A percentile compares a stretch with the other conserved stretches of the same genome.
Evolutionary conservation across 2,797 vertebrate genomes (phyloP).

Genomic region (Myotis vivesi): DNA sequence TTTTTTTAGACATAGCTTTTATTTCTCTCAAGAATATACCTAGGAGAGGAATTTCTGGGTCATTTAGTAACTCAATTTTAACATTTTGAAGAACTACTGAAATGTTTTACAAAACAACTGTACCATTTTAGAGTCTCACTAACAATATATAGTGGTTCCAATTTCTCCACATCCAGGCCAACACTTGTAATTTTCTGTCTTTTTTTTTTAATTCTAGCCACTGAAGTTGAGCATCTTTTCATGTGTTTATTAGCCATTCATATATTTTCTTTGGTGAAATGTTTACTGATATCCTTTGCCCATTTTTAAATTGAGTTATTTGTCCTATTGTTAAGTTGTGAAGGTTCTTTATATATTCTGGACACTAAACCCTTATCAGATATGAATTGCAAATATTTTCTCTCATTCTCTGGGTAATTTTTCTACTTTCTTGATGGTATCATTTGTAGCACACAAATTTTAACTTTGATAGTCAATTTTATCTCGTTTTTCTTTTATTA

Average conservation of each 20-base stretch:
- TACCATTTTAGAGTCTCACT: conserved; percentile 24
- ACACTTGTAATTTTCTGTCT: conserved; percentile 1
- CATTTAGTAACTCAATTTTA: neutral
- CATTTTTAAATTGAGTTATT: conserved; percentile 14
- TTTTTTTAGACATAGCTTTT: neutral
- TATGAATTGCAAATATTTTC: neutral
- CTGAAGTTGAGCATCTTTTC: neutral
- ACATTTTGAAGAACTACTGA: conserved; percentile 12
- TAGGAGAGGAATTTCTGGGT: conserved; percentile 11
- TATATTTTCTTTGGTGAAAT: conserved; percentile 19
- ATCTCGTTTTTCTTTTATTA: neutral
- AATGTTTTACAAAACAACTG: conserved; percentile 8
- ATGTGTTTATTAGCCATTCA: neutral
- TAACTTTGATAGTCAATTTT: neutral
- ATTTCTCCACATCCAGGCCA: neutral
- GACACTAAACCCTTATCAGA: neutral
- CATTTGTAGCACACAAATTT: conserved; percentile 19
- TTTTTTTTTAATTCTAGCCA: neutral
- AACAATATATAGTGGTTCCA: conserved; percentile 15
- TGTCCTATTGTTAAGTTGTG: conserved; percentile 6
- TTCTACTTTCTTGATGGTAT: neutral
- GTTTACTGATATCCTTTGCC: neutral
- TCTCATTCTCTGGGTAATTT: neutral
- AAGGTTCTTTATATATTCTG: neutral
- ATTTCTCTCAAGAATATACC: neutral